phyloP scores from a whole-genome alignment of 1,140 invertebrate species.

The Aphelenchoides besseyi region DNA sequence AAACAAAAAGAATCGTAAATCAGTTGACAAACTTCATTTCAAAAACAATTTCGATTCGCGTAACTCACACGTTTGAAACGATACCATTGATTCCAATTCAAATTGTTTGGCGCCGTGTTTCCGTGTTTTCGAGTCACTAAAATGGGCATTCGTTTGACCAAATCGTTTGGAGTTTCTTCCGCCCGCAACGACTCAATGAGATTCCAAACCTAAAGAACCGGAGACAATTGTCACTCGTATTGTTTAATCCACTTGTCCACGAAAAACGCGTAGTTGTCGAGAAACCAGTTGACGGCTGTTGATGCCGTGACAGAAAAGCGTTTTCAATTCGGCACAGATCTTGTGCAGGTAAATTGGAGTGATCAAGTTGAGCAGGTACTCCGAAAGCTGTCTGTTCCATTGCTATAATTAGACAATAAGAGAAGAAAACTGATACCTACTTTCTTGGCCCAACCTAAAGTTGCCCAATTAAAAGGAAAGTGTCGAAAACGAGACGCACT shows the following conservation, averaged over 20 bases:
- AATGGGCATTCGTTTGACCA: constrained; percentile 32
- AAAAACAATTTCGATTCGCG: not conserved
- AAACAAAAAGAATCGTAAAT: constrained; percentile 2
- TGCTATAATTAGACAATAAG: constrained; percentile 30
- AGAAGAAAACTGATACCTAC: constrained; percentile 22
- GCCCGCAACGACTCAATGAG: constrained; percentile 21
- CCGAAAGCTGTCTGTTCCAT: constrained; percentile 38
- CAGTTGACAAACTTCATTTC: not conserved
- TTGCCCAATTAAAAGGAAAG: constrained; percentile 51
- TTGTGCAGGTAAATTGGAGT: constrained; percentile 49
- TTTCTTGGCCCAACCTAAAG: constrained; percentile 44
- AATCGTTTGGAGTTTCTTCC: constrained; percentile 30
- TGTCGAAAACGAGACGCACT: constrained; percentile 44
- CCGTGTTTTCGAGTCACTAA: constrained; percentile 15
- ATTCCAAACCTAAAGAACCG: constrained; percentile 37
- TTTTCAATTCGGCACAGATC: constrained; percentile 48
- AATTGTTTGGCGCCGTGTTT: not conserved
- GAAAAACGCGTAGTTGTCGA: constrained; percentile 48
- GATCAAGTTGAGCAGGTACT: constrained; percentile 34
- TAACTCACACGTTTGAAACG: not conserved
- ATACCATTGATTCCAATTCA: constrained; percentile 19
- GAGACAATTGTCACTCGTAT: not conserved
- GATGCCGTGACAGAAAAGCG: constrained; percentile 34
- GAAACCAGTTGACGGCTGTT: constrained; percentile 35
- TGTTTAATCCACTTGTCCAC: constrained; percentile 41